Base-by-base conservation (phyloP, 1,140 invertebrate genomes). In the Vanessa tameamea region DNA sequence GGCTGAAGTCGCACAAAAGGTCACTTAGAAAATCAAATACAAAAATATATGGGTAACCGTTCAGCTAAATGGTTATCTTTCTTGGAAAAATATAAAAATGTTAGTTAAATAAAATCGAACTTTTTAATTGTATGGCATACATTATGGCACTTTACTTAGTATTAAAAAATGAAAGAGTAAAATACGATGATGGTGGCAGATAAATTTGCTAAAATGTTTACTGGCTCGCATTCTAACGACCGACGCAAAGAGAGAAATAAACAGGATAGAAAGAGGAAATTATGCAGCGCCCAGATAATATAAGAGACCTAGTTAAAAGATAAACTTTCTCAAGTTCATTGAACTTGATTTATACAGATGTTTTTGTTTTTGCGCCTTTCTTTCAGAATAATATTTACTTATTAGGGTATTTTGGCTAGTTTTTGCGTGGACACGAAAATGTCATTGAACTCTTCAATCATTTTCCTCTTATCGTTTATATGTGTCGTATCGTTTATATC, bases 261-360 rank as follows among this genome's bases (percentile, higher is more conserved):
- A 37, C 14, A 61, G 57, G 31, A 23, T 61, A 37, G 31, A 61
- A 57, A 57, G 53, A 57, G 53, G 53, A 57, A 57, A 57, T 57
- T 61, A 61, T 61, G 57, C 57, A 61, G 14, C 57, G 57, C 57
- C 57, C 26, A 37, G 23, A 61, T 61, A 61, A 37, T 37, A 31
- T 61, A 61, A 61, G 31, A 61, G 23, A 31, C 57, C 23, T 37
- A 61, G 31, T 61, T 61, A 61, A 61, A 61, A 16, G 31, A 61
- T 31, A 15, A 59, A 59, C 23, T 15, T 31, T 26, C 57, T 59
- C 16, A 59, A 59, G 57, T 59, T 59, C 26, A 31, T 59, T 59
- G 26, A 14, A 23, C 57, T 12, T 59, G 26, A 31, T 61, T 61
- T 26, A 16, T 37, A 15, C 31, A 61, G 14, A 31, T 59, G 20